phyloP scores from a whole-genome alignment of 2,113 vertebrate species.

The Lampris megalopsis region DNA sequence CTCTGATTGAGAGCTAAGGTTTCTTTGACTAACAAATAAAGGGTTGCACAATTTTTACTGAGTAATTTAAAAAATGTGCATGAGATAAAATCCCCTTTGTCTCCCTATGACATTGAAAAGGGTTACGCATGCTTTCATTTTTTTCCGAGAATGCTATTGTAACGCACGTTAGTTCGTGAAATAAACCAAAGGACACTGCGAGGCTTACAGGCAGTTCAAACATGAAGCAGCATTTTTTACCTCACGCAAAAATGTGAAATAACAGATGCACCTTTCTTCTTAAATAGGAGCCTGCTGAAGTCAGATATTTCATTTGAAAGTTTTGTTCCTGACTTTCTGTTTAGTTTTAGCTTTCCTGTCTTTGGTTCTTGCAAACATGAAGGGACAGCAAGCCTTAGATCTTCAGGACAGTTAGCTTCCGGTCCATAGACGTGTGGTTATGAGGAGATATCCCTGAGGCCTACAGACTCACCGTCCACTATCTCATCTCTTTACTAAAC shows the following conservation, averaged over 20 bases:
- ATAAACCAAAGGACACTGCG: not conserved
- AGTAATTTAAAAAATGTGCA: not conserved
- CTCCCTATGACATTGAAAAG: not conserved
- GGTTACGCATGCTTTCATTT: not conserved
- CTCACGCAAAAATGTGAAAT: no score
- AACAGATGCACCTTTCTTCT: no score
- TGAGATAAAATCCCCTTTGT: not conserved
- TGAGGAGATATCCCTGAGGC: not conserved
- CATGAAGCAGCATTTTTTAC: not conserved
- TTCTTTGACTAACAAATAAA: not conserved
- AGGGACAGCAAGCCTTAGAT: no score
- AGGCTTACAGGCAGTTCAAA: not conserved
- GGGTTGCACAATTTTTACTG: not conserved
- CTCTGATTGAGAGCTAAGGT: not conserved
- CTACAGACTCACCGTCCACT: not conserved
- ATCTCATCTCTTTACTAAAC: no score
- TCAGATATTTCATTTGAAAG: no score
- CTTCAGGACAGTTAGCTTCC: no score
- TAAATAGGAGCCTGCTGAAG: no score
- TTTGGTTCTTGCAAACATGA: no score
- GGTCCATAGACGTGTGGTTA: no score
- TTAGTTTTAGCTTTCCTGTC: no score
- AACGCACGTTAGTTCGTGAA: not conserved
- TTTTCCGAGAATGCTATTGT: conserved; percentile 4
- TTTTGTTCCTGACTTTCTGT: no score